Conservation (phyloP, 1,140 invertebrate species). For the Radopholus similis region DNA sequence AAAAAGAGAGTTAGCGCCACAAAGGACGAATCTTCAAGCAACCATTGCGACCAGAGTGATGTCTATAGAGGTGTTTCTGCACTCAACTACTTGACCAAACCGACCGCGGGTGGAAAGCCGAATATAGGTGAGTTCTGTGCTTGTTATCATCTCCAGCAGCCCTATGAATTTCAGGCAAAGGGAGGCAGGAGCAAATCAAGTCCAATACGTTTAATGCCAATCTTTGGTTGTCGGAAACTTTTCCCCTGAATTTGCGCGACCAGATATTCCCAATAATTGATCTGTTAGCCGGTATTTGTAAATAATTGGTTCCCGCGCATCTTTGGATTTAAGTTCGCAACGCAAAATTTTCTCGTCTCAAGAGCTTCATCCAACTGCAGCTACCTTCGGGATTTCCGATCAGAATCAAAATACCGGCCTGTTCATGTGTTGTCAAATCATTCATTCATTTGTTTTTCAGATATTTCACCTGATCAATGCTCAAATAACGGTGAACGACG, state of each 20-base stretch:
- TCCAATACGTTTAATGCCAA: constrained; percentile 28
- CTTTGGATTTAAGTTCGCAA: constrained; percentile 13
- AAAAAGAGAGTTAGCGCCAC: constrained; percentile 14
- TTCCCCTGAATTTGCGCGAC: constrained; percentile 29
- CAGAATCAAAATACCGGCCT: constrained; percentile 22
- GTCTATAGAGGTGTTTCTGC: constrained; percentile 9
- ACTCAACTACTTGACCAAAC: constrained; percentile 3
- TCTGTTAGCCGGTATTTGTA: neutral
- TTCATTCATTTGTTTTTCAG: neutral
- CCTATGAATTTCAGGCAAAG: neutral
- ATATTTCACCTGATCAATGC: constrained; percentile 24
- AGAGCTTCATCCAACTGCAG: constrained; percentile 32
- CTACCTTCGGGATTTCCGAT: constrained; percentile 28
- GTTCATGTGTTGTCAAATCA: neutral
- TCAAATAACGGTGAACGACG: too few species aligned
- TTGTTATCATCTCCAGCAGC: neutral
- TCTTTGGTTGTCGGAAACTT: constrained; percentile 28
- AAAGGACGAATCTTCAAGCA: neutral
- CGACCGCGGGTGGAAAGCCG: neutral
- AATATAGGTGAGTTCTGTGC: neutral
- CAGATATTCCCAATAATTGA: constrained; percentile 31
- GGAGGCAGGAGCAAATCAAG: constrained; percentile 14
- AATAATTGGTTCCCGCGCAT: neutral
- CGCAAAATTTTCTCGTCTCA: constrained; percentile 26
- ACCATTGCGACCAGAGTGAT: neutral